Evolutionary conservation across 1,140 invertebrate genomes (phyloP).

Genomic region (Cydia pomonella): DNA sequence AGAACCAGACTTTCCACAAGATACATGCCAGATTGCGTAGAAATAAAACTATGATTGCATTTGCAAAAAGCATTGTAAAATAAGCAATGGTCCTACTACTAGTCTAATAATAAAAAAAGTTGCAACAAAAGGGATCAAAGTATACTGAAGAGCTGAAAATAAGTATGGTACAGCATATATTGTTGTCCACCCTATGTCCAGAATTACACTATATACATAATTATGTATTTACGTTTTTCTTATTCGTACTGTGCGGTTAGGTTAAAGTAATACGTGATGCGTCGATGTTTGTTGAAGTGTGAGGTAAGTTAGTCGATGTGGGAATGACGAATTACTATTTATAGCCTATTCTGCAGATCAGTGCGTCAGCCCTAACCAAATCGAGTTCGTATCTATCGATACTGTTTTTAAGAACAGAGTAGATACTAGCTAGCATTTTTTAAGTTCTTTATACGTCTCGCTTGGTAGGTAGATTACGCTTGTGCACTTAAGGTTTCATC

Average conservation of each 20-base stretch:
- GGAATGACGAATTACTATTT: constrained; percentile 30
- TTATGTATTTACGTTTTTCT: constrained; percentile 6
- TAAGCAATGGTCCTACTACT: too few species aligned
- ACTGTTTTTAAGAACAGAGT: background rate
- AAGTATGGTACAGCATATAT: background rate
- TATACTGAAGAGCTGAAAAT: too few species aligned
- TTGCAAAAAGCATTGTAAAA: too few species aligned
- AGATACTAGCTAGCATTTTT: background rate
- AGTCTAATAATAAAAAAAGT: too few species aligned
- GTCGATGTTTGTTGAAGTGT: constrained; percentile 6
- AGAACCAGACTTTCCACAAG: too few species aligned
- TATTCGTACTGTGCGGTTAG: background rate
- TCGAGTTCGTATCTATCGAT: background rate
- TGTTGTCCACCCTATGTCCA: background rate
- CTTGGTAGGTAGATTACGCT: too few species aligned
- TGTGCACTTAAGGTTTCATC: background rate
- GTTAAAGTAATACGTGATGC: background rate
- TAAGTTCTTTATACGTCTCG: background rate
- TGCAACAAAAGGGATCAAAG: too few species aligned
- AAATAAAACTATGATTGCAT: too few species aligned
- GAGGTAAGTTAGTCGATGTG: background rate
- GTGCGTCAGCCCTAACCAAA: constrained; percentile 2
- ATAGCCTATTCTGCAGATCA: background rate
- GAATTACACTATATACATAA: background rate
- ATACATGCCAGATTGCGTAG: too few species aligned